Evolutionary conservation across 2,797 vertebrate species (phyloP), one percentile per base, ranked within the genome.

Genomic region (Bryconaethiops microstoma): DNA sequence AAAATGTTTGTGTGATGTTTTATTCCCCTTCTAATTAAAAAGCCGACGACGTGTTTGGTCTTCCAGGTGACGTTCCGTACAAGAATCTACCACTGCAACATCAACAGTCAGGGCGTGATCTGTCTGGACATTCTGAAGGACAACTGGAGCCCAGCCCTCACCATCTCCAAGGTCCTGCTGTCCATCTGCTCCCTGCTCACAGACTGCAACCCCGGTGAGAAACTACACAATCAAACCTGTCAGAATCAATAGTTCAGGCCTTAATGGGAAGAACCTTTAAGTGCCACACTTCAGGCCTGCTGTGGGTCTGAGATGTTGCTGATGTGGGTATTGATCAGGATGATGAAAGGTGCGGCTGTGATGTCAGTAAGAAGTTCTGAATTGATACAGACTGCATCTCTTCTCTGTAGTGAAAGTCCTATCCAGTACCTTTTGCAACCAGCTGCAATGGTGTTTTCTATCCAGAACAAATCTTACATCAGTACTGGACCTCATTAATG

Each of bases 151-250:
- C 97, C 96, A n/a, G 97, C 97, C 0, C 94, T 97, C 87, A 97
- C 96, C 87, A 96, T 98, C 93, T 96, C 96, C 88, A 98, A 98
- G 94, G 96, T 97, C 74, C 95, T 98, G 25, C 95, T 97, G 82
- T 97, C 96, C 85, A 97, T 97, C 94, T 97, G 95, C 93, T 97
- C 96, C 82, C 96, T 97, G 88, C 96, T 98, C 81, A 98, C 96
- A 90, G 97, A 98, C 93, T 97, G 96, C 89, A 98, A 97, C 87
- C 96, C 97, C 21, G 96, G 96, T 98, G 92, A 96, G 96, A 68
- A 17, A 9, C n/a, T 13, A 57, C 35, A 42, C 40, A 68, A 4
- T 48, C 13, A 45, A 50, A 52, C 13, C 16, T 52, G 23, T 23
- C 29, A 14, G 7, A 35, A 29, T 59, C 60, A 25, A 71, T 12